Evolutionary conservation across 2,888 invertebrate species (phyloP).

Genomic region (Xiphydria camelus): DNA sequence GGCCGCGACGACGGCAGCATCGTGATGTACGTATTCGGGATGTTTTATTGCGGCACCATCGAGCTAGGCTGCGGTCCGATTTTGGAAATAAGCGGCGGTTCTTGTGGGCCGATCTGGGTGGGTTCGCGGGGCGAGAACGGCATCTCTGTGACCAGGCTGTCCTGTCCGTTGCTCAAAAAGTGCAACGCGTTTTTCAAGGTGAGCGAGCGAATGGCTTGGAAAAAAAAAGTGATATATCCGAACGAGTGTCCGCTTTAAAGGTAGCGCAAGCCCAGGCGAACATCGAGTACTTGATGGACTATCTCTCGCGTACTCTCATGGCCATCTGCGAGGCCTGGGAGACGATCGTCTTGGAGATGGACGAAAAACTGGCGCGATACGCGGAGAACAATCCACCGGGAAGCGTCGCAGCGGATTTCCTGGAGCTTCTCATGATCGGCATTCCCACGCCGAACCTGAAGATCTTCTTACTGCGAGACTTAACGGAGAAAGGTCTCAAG

Average conservation of each 20-base stretch:
- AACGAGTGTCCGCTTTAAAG: constrained; percentile 23
- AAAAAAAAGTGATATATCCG: too few species aligned
- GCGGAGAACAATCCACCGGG: constrained; percentile 80
- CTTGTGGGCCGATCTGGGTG: constrained; percentile 47
- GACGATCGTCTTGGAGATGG: constrained; percentile 90
- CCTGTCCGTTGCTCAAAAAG: constrained; percentile 47
- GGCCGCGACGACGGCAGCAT: constrained; percentile 74
- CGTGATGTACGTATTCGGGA: constrained; percentile 77
- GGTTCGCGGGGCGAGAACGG: constrained; percentile 38
- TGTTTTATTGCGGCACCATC: constrained; percentile 77
- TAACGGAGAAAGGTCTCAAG: constrained; percentile 91
- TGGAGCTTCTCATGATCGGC: constrained; percentile 87
- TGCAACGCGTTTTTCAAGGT: constrained; percentile 51
- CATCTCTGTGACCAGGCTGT: constrained; percentile 42
- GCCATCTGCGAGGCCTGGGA: constrained; percentile 92
- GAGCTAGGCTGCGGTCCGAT: constrained; percentile 41
- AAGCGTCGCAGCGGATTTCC: constrained; percentile 85
- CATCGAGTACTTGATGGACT: constrained; percentile 65
- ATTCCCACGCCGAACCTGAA: constrained; percentile 76
- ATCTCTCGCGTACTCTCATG: constrained; percentile 75
- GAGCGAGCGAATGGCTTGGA: too few species aligned
- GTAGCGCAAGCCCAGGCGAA: constrained; percentile 53
- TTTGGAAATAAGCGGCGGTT: constrained; percentile 48
- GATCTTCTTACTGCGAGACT: constrained; percentile 73
- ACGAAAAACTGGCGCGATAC: constrained; percentile 87